A percentile compares a stretch with the other conserved stretches of the same genome.
Evolutionary conservation across 37 sponge, comb jelly and placozoan species (phyloP).

Genomic region (Lycopodina hypogea): DNA sequence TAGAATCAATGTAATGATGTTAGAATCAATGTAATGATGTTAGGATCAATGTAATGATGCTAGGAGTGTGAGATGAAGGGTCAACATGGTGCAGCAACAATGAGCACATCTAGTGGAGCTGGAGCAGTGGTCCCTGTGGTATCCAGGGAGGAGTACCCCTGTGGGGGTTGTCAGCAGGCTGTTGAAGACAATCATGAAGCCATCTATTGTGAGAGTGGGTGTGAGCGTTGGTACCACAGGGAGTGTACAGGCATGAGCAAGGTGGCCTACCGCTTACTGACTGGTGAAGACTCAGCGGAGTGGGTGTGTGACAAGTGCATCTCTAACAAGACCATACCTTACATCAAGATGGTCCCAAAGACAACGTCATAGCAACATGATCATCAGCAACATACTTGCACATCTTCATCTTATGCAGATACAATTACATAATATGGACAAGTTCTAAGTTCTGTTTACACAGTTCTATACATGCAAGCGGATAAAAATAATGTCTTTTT

Average conservation of each 20-base stretch:
- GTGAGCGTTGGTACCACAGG: slow-evolving; percentile 63
- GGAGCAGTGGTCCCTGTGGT: not conserved
- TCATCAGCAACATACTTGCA: no score
- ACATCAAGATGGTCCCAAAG: slow-evolving; percentile 58
- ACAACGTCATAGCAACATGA: not conserved
- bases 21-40: no score
- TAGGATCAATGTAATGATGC: no score
- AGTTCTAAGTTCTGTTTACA: not conserved
- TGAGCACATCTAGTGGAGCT: no score
- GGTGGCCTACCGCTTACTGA: slow-evolving; percentile 79
- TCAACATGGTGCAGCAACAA: no score
- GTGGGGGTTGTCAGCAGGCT: slow-evolving; percentile 73
- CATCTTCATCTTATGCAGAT: not conserved
- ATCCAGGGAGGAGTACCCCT: slow-evolving; percentile 56
- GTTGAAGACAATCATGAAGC: slow-evolving; percentile 76
- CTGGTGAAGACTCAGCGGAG: slow-evolving; percentile 74
- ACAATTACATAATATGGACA: not conserved
- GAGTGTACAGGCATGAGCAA: slow-evolving; percentile 78
- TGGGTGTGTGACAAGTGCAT: slow-evolving; percentile 92
- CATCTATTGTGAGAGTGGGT: slow-evolving; percentile 79
- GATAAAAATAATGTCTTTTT: no score
- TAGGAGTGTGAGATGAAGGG: no score
- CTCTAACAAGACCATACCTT: slow-evolving; percentile 45
- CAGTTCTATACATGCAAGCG: not conserved
- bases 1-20: no score